Conservation (phyloP, 2,113 vertebrate species). For the Zosterops japonicus region DNA sequence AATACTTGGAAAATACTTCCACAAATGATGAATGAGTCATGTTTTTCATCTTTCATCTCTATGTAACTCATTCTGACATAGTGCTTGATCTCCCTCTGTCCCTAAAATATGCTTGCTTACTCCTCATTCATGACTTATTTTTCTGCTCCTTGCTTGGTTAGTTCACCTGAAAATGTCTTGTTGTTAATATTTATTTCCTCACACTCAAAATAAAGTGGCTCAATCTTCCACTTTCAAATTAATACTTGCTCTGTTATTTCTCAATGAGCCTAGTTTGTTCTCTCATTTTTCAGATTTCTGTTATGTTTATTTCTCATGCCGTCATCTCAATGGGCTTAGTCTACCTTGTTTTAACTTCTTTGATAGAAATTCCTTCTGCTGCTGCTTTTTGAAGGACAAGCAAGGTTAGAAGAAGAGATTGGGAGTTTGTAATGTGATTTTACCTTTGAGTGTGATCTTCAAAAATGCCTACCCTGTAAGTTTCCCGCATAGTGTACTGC, state of each 20-base stretch:
- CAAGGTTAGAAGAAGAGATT: not conserved
- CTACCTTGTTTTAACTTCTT: not conserved
- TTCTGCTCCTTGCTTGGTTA: not conserved
- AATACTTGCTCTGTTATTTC: not conserved
- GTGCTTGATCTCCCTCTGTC: not conserved
- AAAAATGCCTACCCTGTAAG: not conserved
- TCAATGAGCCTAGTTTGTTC: not conserved
- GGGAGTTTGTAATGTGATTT: not conserved
- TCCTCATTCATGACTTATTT: not conserved
- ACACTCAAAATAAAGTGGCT: not conserved
- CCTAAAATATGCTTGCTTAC: not conserved
- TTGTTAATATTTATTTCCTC: not conserved
- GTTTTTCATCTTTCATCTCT: conserved; percentile 22
- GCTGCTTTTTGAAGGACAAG: not conserved
- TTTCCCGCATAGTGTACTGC: not conserved
- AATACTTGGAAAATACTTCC: conserved; percentile 50
- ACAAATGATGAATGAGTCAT: conserved; percentile 50
- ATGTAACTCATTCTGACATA: not conserved
- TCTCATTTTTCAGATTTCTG: not conserved
- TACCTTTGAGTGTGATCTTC: not conserved
- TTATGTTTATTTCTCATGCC: not conserved
- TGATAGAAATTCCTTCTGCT: not conserved
- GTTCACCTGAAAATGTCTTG: not conserved
- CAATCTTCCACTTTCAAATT: not conserved
- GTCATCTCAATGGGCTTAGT: not conserved